Conservation (phyloP, 2,888 invertebrate species). For the Chelonus formosanus region DNA sequence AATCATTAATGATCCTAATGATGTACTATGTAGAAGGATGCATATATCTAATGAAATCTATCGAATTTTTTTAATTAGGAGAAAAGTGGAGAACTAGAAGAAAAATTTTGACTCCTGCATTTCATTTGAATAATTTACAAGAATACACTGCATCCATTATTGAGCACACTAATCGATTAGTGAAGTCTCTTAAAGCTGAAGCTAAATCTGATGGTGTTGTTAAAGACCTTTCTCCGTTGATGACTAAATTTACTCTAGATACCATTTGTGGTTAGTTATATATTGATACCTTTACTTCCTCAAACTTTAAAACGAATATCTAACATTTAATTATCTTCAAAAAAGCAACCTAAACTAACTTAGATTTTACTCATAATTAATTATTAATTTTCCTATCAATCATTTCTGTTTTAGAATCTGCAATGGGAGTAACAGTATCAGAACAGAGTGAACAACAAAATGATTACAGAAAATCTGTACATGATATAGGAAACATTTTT, state of each 20-base stretch:
- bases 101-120: constrained; percentile 72
- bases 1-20: not conserved
- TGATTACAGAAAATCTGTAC: constrained; percentile 2
- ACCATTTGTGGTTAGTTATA: constrained; percentile 72
- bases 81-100: constrained; percentile 72
- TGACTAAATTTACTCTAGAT: constrained; percentile 72
- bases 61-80: constrained; percentile 54
- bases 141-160: constrained; percentile 62
- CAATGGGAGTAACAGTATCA: constrained; percentile 19
- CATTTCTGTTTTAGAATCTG: not conserved
- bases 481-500: constrained; percentile 9
- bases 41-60: too few species aligned
- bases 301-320: not conserved
- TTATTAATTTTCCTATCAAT: too few species aligned
- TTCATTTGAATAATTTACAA: constrained; percentile 72
- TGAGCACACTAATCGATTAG: constrained; percentile 63
- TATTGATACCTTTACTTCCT: not conserved
- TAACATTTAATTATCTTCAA: too few species aligned
- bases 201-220: constrained; percentile 48
- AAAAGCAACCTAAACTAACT: too few species aligned
- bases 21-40: too few species aligned
- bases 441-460: constrained; percentile 4
- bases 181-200: constrained; percentile 50
- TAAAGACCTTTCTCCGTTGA: constrained; percentile 68
- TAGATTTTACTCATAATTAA: too few species aligned